These are phyloP conservation scores for Corydoras maculifer DNA, from an alignment of 2,113 vertebrate species.

Conservation along the genomic window DNA sequence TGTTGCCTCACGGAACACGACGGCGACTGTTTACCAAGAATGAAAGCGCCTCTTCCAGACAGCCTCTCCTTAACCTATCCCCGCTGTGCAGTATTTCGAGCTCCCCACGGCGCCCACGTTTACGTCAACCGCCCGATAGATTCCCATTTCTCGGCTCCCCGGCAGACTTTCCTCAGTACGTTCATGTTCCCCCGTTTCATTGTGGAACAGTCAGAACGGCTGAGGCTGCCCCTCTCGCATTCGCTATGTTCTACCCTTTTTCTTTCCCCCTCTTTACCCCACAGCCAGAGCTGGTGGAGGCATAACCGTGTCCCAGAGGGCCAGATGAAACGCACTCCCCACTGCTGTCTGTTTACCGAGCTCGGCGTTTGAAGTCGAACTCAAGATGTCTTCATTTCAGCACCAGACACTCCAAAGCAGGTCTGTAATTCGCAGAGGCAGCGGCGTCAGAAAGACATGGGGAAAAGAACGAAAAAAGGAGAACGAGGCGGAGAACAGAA, in stretches of 20 bases:
- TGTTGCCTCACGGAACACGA: too few species aligned
- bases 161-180: constrained; percentile 46
- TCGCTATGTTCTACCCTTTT: constrained; percentile 46
- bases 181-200: constrained; percentile 63
- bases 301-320: constrained; percentile 98
- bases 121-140: too few species aligned
- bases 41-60: too few species aligned
- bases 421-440: constrained; percentile 56
- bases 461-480: not conserved
- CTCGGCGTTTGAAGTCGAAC: constrained; percentile 91
- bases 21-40: too few species aligned
- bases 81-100: too few species aligned
- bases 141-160: constrained; percentile 38
- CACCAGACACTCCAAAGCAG: constrained; percentile 60
- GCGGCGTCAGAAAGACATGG: constrained; percentile 5
- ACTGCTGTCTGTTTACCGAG: constrained; percentile 90
- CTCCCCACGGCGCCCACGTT: too few species aligned
- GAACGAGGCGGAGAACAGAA: constrained; percentile 33
- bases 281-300: constrained; percentile 84
- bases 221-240: constrained; percentile 80
- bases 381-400: constrained; percentile 98
- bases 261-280: constrained; percentile 53
- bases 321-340: constrained; percentile 92
- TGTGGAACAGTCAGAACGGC: constrained; percentile 73
- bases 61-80: too few species aligned